Conservation (phyloP, 64 coral and sea anemone species). For the Dendrophyllia cribrosa region DNA sequence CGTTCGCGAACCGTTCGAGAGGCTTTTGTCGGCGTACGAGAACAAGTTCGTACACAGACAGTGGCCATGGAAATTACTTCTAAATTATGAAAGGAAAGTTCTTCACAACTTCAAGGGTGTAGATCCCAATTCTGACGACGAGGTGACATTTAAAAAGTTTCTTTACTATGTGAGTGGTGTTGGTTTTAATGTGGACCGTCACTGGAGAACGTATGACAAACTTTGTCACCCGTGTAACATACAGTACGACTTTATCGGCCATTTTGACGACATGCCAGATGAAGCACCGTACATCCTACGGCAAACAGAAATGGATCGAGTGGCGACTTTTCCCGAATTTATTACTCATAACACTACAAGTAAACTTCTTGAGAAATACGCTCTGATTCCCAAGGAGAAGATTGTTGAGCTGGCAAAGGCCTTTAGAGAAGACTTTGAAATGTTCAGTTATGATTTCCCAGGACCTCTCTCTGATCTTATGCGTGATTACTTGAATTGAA, state of each 20-base stretch:
- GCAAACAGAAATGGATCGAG: background rate
- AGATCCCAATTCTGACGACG: background rate
- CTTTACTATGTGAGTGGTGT: background rate
- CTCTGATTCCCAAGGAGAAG: background rate
- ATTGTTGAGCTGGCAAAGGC: background rate
- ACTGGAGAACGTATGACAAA: background rate
- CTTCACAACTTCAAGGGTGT: background rate
- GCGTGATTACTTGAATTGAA: background rate
- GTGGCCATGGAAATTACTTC: no score
- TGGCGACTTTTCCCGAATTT: background rate
- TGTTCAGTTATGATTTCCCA: background rate
- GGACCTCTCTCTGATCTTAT: background rate
- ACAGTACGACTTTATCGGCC: background rate
- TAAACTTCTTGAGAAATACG: background rate
- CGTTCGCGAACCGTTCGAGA: constrained; percentile 30
- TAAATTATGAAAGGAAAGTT: no score
- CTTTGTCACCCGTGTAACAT: background rate
- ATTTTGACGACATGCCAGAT: background rate
- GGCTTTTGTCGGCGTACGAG: background rate
- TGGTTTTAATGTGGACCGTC: background rate
- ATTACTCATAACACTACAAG: background rate
- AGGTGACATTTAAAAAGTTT: background rate
- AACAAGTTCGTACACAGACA: no score
- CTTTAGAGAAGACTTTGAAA: constrained; percentile 1
- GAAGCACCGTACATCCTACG: background rate